Conservation (phyloP, 2,113 vertebrate species). For the Caracal caracal region DNA sequence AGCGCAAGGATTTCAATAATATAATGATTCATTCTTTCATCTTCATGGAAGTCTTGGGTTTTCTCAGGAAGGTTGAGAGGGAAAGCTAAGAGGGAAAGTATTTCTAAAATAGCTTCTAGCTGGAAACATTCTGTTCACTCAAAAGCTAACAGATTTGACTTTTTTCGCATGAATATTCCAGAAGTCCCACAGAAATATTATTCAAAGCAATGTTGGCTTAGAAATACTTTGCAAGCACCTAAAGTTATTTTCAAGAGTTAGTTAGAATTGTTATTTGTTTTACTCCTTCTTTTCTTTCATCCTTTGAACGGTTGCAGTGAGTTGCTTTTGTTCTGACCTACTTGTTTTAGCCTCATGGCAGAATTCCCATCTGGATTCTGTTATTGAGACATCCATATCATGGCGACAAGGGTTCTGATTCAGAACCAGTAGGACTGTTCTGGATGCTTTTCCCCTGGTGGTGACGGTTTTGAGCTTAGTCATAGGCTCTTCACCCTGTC, state of each 20-base stretch:
- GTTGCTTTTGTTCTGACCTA: neutral
- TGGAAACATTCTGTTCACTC: neutral
- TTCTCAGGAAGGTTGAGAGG: neutral
- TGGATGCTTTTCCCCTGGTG: neutral
- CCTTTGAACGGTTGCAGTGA: too few relatives aligned
- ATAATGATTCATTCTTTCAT: neutral
- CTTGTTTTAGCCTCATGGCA: neutral
- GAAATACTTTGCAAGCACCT: neutral
- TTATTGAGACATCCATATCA: rapidly evolving
- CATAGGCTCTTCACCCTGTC: neutral
- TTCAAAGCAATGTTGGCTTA: too few relatives aligned
- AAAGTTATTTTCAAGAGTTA: neutral
- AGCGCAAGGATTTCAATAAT: neutral
- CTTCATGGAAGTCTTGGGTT: neutral
- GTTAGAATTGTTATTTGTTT: neutral
- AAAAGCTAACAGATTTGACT: neutral
- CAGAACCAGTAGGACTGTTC: rapidly evolving
- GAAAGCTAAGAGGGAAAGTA: too few relatives aligned
- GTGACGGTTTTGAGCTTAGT: neutral
- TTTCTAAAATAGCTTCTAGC: neutral
- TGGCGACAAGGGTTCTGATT: neutral
- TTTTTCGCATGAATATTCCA: neutral
- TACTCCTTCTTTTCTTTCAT: too few relatives aligned
- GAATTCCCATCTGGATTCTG: rapidly evolving
- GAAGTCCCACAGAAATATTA: neutral